These are phyloP conservation scores for Paramormyrops kingsleyae DNA, from an alignment of 2,113 vertebrate species.

Conservation along the genomic window DNA sequence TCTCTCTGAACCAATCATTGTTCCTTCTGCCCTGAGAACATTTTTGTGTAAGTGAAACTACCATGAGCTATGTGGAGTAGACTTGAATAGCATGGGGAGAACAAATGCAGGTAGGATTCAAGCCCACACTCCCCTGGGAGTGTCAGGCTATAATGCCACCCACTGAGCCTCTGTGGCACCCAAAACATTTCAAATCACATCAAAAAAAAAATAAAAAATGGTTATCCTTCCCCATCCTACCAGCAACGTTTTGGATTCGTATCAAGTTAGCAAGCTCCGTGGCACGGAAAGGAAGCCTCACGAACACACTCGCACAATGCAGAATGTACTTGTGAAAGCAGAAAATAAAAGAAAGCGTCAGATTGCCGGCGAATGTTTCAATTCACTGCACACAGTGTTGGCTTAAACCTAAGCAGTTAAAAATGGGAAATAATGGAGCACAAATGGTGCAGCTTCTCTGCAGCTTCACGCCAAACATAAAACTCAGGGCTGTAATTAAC, in stretches of 20 bases:
- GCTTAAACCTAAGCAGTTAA: neutral
- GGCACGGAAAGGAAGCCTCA: neutral
- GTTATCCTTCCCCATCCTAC: neutral
- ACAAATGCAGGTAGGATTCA: neutral
- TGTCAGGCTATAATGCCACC: neutral
- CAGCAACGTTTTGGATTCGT: neutral
- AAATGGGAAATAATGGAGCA: neutral
- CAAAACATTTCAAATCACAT: neutral
- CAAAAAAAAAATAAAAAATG: neutral
- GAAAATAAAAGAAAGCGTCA: neutral
- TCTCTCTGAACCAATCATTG: too few species aligned
- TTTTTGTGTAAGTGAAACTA: too few species aligned
- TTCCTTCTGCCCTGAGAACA: too few species aligned
- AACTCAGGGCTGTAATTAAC: neutral
- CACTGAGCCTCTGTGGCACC: neutral
- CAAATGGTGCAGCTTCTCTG: neutral
- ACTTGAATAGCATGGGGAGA: neutral
- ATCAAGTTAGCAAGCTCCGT: neutral
- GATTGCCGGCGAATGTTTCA: neutral
- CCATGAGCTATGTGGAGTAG: neutral
- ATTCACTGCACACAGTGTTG: neutral
- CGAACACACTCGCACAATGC: neutral
- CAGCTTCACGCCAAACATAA: neutral
- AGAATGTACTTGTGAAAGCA: neutral
- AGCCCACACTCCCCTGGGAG: neutral